Base-by-base conservation (phyloP, 2,888 invertebrate species). In the Polymixis flavicincta region DNA sequence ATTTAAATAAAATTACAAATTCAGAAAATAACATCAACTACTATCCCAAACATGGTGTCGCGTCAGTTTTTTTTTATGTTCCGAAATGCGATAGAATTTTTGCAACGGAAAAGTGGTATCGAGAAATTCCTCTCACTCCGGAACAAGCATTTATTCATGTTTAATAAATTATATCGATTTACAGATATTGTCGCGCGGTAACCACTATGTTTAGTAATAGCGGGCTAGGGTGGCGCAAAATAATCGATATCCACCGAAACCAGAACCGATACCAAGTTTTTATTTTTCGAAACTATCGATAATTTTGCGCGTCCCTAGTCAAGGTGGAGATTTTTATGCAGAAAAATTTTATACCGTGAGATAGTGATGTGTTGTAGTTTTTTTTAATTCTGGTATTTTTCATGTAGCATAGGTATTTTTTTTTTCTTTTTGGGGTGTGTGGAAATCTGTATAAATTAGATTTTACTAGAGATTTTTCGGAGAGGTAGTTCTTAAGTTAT, bases 361-460 rank as follows among this genome's bases (percentile, higher is more conserved):
- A 90, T 90, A 91, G 89, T 87, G 87, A 90, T 85, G 89, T 89
- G 87, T 89, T 88, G 86, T 89, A 87, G 88, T 86, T 85, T 90
- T 89, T 90, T 91, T 92, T 89, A 82, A 89, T 90, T 92, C 85
- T 89, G 90, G 91, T 93, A 94, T 91, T 92, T 91, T 92, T 90
- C 88, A 89, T 90, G 89, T 95, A 95, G 93, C 63, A 84, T 87
- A 89, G 86, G 85, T 77, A 81, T 87, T 85, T 87, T 89, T 67
- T 90, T 92, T 91, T 89, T 90, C 91, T 91, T 91, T 93, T 93
- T 90, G 91, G 94, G 96, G 95, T 96, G 95, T 95, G 95, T 94
- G 96, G 95, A 95, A 93, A 89, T 89, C 93, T 96, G 95, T 96
- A 96, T 94, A 96, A 96, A 95, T 93, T 96, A 95, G 95, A 90